Evolutionary conservation across 1,140 invertebrate species (phyloP), one percentile per base, ranked within the genome.

Genomic region (Solenopsis fugax): DNA sequence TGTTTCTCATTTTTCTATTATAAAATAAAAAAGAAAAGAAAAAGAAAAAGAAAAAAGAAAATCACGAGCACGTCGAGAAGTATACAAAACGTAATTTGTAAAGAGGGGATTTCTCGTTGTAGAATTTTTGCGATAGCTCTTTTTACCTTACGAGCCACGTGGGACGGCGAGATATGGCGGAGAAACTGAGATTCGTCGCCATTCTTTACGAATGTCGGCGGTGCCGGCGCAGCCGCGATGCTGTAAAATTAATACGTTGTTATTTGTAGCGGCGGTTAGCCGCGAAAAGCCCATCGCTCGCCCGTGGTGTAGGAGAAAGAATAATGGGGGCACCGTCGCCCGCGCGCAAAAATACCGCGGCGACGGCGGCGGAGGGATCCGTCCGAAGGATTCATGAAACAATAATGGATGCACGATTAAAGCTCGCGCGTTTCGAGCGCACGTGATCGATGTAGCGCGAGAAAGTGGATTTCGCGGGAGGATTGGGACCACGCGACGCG

Each of bases 151-250:
- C 64, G 50, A 24, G 48, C 13, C 77, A 18, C n/a, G 34, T 9
- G 45, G 67, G 69, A 73, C 54, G 7, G 12, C n/a, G 69, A 84
- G 69, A 73, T 75, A 75, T 50, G 24, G 69, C 29, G 41, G n/a
- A 37, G 58, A 75, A 84, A 60, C 80, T 62, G 80, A 75, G 80
- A 84, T 75, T 75, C 69, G 80, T 84, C 69, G 67, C n/a, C 69
- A 48, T 72, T 58, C 69, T 50, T 82, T 48, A 37, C 62, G 52
- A 45, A 54, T n/a, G 80, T 81, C 69, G 80, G 16, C 67, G 12
- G 52, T 7, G 54, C n/a, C 12, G 56, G 73, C 13, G 29, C 1
- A 18, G 29, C 24, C 52, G 37, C 67, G 41, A 48, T n/a, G 54
- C 24, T 75, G 80, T 48, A 60, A 75, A 84, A 84, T 84, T 84